Base-by-base conservation (phyloP, 2,888 invertebrate species). In the Hirtodrosophila alboralis region DNA sequence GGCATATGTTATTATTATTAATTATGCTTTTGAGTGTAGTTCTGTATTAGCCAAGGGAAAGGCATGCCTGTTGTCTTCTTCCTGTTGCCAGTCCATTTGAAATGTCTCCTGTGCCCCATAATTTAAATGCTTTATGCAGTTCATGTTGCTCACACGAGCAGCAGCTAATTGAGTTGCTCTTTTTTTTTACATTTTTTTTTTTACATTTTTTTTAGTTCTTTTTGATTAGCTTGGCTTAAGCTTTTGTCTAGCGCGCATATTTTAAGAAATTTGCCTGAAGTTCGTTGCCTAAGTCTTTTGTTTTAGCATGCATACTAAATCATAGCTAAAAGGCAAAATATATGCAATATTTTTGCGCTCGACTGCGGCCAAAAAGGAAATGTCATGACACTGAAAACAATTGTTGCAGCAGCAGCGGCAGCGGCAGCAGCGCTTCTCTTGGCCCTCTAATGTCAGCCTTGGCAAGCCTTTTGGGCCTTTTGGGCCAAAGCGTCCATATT, bases 1-100 rank as follows among this genome's bases (percentile, higher is more conserved):
- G 86, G 58, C 81, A 77, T 76, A 65, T 87, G 80, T 84, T 79
- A 85, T 85, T 85, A 85, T 87, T 85, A 84, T 87, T 85, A 85
- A 85, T 87, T 85, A 87, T 87, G 86, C 71, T 87, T n/a, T 85
- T 87, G 75, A 51, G 38, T 73, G 60, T 43, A n/a, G 60, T 72
- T 72, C 52, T 61, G 33, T 49, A 13, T 10, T 40, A 28, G 36
- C 26, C 18, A 41, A 16, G 9, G 28, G 5, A 18, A 5, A 5
- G n/a, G n/a, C n/a, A n/a, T n/a, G n/a, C n/a, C n/a, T n/a, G n/a
- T n/a, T n/a, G 34, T 16, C 6, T 12, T 30, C 38, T 45, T 61
- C 34, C 73, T 63, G 60, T 62, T 72, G 51, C 36, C 72, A 66
- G 56, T 27, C 48, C 63, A 67, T 74, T 74, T 67, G 27, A 56